Conservation (phyloP, 2,113 vertebrate species). For the Pangasianodon gigas region DNA sequence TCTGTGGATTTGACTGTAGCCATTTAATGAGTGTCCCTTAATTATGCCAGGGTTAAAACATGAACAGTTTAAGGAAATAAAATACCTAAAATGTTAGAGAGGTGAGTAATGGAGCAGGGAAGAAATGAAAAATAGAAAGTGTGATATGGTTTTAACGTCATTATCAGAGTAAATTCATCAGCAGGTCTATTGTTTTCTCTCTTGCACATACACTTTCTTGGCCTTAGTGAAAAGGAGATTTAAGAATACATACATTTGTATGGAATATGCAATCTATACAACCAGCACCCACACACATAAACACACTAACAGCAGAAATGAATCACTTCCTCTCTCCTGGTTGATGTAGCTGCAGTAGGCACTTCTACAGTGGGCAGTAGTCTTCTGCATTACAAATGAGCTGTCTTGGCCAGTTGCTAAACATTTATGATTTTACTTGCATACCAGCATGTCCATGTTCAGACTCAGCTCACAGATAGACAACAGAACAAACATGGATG, state of each 20-base stretch:
- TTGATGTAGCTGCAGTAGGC: constrained; percentile 39
- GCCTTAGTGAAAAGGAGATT: no score
- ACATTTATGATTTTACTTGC: constrained; percentile 32
- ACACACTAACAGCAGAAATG: constrained; percentile 31
- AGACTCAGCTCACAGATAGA: not conserved
- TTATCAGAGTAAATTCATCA: not conserved
- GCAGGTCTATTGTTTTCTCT: no score
- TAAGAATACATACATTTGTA: not conserved
- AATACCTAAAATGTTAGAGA: not conserved
- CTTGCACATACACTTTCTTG: not conserved
- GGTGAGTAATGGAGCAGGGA: not conserved
- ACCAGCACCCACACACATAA: not conserved
- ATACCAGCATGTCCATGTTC: not conserved
- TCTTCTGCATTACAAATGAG: constrained; percentile 54
- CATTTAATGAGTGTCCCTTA: constrained; percentile 46
- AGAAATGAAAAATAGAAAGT: not conserved
- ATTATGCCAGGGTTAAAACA: constrained; percentile 34
- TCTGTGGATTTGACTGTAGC: not conserved
- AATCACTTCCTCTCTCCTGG: constrained; percentile 31
- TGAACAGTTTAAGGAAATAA: not conserved
- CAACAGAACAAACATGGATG: not conserved
- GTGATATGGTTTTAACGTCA: not conserved
- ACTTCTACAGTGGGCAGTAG: constrained; percentile 33
- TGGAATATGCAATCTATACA: not conserved
- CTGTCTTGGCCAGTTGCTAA: constrained; percentile 45